phyloP scores from a whole-genome alignment of 2,113 vertebrate genomes.

The Jacana jacana region DNA sequence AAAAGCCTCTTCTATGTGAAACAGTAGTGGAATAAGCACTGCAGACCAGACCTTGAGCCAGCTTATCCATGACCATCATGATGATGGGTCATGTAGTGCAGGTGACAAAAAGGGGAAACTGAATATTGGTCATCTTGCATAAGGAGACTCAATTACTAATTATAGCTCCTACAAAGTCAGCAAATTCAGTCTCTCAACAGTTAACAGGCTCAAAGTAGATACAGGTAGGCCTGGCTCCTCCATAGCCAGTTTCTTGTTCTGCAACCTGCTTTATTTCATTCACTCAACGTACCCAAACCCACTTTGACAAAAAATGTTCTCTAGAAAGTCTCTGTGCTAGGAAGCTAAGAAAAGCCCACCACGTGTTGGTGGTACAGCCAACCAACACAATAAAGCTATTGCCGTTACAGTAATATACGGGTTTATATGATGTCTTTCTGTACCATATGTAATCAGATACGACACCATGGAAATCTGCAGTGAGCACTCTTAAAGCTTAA shows the following conservation, averaged over 20 bases:
- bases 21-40: neutral
- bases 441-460: neutral
- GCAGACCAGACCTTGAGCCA: neutral
- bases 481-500: neutral
- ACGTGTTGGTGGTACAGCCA: fast-evolving
- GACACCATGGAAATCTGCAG: neutral
- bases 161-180: neutral
- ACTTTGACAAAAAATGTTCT: neutral
- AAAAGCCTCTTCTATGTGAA: neutral
- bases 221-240: neutral
- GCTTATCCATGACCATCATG: neutral
- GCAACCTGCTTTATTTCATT: neutral
- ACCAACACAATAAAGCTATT: neutral
- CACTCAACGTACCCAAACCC: neutral
- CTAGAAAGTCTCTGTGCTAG: neutral
- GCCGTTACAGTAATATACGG: neutral
- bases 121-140: neutral
- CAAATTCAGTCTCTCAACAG: neutral
- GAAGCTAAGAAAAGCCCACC: neutral
- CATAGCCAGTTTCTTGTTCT: fast-evolving
- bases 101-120: neutral
- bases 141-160: neutral
- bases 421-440: neutral
- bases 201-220: neutral
- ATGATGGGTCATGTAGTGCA: fast-evolving